phyloP scores from a whole-genome alignment of 2,888 invertebrate genomes.

The Criorhina ranunculi region DNA sequence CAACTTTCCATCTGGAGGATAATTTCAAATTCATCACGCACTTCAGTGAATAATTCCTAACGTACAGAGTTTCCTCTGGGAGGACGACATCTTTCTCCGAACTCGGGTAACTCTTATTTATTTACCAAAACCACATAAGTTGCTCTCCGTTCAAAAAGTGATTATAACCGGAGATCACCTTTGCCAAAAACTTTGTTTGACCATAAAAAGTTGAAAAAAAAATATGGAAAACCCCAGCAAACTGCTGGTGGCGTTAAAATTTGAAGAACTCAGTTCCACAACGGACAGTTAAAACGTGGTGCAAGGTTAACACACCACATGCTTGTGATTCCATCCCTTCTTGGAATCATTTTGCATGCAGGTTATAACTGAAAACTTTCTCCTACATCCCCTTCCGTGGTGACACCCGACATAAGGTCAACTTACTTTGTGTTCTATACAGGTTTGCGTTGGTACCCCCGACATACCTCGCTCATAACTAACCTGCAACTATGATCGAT shows the following conservation, averaged over 20 bases:
- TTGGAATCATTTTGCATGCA: constrained; percentile 71
- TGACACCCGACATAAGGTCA: constrained; percentile 54
- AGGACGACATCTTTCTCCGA: constrained; percentile 7
- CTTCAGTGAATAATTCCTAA: constrained; percentile 12
- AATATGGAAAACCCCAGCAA: background rate
- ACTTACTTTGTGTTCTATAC: constrained; percentile 49
- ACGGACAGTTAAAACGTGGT: constrained; percentile 15
- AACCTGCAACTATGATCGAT: constrained; percentile 59
- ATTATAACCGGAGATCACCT: constrained; percentile 63
- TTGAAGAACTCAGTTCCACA: constrained; percentile 20
- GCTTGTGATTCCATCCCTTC: constrained; percentile 27
- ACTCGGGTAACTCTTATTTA: constrained; percentile 36
- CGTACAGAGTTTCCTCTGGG: background rate
- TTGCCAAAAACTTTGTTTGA: constrained; percentile 50
- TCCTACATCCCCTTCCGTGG: constrained; percentile 35
- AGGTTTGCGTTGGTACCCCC: constrained; percentile 2
- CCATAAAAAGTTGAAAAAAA: constrained; percentile 8
- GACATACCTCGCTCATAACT: background rate
- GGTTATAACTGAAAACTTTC: constrained; percentile 65
- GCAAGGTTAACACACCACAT: background rate
- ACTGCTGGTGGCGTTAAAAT: constrained; percentile 20
- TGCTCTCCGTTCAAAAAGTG: constrained; percentile 69
- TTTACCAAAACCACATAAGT: constrained; percentile 55
- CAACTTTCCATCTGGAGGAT: no score
- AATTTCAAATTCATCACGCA: constrained; percentile 28